phyloP scores from a whole-genome alignment of 35 echinoderm and acorn worm species.

The Apostichopus japonicus region DNA sequence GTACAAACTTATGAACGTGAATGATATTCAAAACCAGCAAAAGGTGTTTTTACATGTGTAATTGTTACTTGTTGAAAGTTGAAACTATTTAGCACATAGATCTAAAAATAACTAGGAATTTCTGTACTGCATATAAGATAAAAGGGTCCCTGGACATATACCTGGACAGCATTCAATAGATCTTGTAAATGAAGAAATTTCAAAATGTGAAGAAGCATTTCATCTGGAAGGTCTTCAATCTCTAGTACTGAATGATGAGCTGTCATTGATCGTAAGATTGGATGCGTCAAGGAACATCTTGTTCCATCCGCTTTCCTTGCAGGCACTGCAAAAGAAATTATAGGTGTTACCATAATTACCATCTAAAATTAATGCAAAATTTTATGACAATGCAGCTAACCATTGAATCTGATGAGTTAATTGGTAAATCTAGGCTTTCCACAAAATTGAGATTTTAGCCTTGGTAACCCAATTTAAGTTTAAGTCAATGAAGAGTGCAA shows the following conservation, averaged over 20 bases:
- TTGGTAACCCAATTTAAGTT: background rate
- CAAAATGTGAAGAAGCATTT: conserved; percentile 68
- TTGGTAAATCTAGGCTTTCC: background rate
- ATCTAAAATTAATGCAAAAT: too few relatives aligned
- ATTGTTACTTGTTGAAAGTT: too few relatives aligned
- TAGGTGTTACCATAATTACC: too few relatives aligned
- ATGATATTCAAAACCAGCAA: too few relatives aligned
- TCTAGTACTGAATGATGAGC: conserved; percentile 38
- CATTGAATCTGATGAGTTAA: too few relatives aligned
- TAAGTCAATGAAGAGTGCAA: too few relatives aligned
- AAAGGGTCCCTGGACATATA: background rate
- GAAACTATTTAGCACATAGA: too few relatives aligned
- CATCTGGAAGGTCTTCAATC: conserved; percentile 68
- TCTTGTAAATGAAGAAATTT: conserved; percentile 63
- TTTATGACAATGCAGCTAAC: too few relatives aligned
- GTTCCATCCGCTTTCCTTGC: background rate
- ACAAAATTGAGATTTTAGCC: background rate
- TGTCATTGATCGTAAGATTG: conserved; percentile 38
- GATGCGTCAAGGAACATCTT: conserved; percentile 34
- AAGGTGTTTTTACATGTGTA: too few relatives aligned
- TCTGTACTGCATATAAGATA: too few relatives aligned
- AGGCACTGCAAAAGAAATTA: background rate
- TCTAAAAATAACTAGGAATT: too few relatives aligned
- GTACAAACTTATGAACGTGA: too few relatives aligned
- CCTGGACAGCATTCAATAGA: conserved; percentile 64